Conservation (phyloP, 2,888 invertebrate genomes). For the Portevinia maculata region DNA sequence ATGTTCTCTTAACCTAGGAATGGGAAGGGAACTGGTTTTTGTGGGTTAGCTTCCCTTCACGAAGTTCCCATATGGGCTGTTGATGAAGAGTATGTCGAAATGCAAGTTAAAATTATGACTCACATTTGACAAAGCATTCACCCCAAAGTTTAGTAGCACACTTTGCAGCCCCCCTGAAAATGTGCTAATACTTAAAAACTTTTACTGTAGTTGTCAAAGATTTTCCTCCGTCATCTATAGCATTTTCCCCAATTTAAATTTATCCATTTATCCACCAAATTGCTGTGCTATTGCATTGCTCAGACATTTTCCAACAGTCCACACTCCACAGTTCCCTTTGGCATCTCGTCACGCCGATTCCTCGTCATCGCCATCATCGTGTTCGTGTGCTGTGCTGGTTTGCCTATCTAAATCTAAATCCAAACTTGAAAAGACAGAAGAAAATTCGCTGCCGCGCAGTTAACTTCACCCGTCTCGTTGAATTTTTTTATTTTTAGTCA, state of each 20-base stretch:
- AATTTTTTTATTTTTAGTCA: slow-evolving; percentile 34
- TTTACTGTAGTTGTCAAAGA: slow-evolving; percentile 37
- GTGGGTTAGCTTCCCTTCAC: too few relatives aligned
- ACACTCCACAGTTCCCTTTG: slow-evolving; percentile 57
- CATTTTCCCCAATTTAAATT: slow-evolving; percentile 70
- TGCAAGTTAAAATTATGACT: too few relatives aligned
- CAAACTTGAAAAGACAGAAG: slow-evolving; percentile 46
- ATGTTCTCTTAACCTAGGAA: too few relatives aligned
- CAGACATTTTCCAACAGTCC: slow-evolving; percentile 53
- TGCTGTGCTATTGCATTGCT: slow-evolving; percentile 63
- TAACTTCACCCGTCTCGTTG: slow-evolving; percentile 51
- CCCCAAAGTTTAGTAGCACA: slow-evolving; percentile 22
- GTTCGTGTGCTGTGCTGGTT: slow-evolving; percentile 17
- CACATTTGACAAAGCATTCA: too few relatives aligned
- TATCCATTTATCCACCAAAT: slow-evolving; percentile 44
- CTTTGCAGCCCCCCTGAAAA: slow-evolving; percentile 13
- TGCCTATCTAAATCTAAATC: slow-evolving; percentile 41
- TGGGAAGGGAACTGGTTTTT: too few relatives aligned
- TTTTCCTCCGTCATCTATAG: slow-evolving; percentile 57
- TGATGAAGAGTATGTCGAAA: too few relatives aligned
- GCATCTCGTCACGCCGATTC: slow-evolving; percentile 38
- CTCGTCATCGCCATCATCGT: slow-evolving; percentile 26
- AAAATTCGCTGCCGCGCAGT: slow-evolving; percentile 71
- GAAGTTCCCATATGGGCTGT: too few relatives aligned
- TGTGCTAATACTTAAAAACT: slow-evolving; percentile 38